A percentile compares a stretch with the other conserved stretches of the same genome.
phyloP scores from a whole-genome alignment of 2,113 vertebrate species.

The Camelus bactrianus region DNA sequence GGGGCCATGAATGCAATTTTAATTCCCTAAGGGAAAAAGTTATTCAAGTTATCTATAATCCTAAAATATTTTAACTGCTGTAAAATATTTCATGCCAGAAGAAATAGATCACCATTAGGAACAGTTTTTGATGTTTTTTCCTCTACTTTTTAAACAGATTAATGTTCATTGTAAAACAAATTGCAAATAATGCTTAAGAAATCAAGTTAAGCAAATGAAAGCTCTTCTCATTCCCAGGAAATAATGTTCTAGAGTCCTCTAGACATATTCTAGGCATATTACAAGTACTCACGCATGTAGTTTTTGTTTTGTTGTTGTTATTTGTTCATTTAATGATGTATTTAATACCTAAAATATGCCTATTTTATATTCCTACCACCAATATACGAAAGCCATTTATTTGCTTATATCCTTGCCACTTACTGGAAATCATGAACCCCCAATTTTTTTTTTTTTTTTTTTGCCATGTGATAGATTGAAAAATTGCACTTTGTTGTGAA shows the following conservation, averaged over 20 bases:
- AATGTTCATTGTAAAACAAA: neutral
- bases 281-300: neutral
- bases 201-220: neutral
- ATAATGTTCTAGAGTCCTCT: neutral
- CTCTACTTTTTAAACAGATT: neutral
- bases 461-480: neutral
- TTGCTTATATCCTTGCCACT: neutral
- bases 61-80: constrained; percentile 18
- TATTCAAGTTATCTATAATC: constrained; percentile 9
- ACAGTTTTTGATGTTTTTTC: neutral
- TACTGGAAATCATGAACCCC: neutral
- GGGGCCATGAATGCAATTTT: neutral
- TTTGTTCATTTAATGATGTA: neutral
- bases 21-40: constrained; percentile 10
- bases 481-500: neutral
- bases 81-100: neutral
- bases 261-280: neutral
- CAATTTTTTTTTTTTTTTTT: neutral
- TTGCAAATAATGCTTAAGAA: neutral
- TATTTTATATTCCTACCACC: neutral
- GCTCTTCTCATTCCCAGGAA: neutral
- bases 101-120: neutral
- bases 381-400: constrained; percentile 15
- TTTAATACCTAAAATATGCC: neutral
- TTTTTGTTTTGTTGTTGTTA: neutral